Evolutionary conservation across 2,113 vertebrate species (phyloP).

Genomic region (Cyphomyrus plagiostoma): DNA sequence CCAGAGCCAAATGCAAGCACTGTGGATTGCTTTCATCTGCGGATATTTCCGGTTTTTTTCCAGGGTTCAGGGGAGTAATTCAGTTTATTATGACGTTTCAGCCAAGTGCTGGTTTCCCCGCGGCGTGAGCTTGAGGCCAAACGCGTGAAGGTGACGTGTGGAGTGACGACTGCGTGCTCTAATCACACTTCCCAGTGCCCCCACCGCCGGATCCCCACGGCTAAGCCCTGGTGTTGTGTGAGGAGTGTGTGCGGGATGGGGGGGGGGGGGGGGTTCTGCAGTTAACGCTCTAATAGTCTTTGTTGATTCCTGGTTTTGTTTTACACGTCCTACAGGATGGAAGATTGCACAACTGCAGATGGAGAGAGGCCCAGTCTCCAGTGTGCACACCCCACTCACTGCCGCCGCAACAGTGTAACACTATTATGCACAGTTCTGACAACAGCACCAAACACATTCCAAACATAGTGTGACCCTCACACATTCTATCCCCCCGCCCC

Average conservation of each 20-base stretch:
- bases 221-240: background rate
- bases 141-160: background rate
- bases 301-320: background rate
- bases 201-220: background rate
- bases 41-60: background rate
- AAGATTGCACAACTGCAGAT: background rate
- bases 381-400: background rate
- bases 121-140: background rate
- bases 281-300: background rate
- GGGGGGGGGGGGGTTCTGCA: background rate
- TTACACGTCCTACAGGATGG: background rate
- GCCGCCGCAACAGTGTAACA: background rate
- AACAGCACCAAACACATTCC: background rate
- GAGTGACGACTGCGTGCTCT: background rate
- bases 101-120: background rate
- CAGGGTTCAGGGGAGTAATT: background rate
- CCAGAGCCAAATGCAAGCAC: background rate
- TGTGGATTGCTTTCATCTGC: background rate
- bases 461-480: background rate
- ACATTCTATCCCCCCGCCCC: background rate
- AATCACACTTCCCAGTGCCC: background rate
- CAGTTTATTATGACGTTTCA: background rate
- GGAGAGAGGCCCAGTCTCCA: background rate
- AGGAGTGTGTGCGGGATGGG: too few relatives aligned
- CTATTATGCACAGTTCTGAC: background rate